These are phyloP conservation scores for Globodera rostochiensis DNA, from an alignment of 1,140 invertebrate genomes.

Conservation along the genomic window DNA sequence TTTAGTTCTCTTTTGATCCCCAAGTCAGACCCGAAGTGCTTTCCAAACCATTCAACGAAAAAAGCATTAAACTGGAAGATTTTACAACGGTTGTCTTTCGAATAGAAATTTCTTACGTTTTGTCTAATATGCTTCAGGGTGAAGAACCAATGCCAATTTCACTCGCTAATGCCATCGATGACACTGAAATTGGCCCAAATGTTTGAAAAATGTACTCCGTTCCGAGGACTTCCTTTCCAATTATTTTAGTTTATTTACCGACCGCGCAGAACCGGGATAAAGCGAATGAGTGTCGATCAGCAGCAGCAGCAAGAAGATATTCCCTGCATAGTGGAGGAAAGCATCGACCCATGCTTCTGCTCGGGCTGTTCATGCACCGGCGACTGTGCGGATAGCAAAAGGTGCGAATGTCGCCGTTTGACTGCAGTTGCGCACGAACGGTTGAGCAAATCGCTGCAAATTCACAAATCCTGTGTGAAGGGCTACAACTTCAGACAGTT, in stretches of 20 bases:
- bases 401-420: slow-evolving; percentile 41
- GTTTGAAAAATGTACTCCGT: slow-evolving; percentile 13
- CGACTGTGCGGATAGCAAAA: slow-evolving; percentile 37
- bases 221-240: not conserved
- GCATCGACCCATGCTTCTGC: slow-evolving; percentile 38
- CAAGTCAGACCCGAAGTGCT: slow-evolving; percentile 24
- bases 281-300: slow-evolving; percentile 11
- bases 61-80: slow-evolving; percentile 26
- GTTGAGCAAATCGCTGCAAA: slow-evolving; percentile 27
- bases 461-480: slow-evolving; percentile 10
- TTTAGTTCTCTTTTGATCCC: slow-evolving; percentile 32
- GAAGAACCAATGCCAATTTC: slow-evolving; percentile 30
- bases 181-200: not conserved
- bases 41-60: slow-evolving; percentile 12
- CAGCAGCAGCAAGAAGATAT: not conserved
- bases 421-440: slow-evolving; percentile 35
- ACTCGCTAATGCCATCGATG: slow-evolving; percentile 30
- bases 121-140: slow-evolving; percentile 19
- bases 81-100: slow-evolving; percentile 18
- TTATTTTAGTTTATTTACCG: slow-evolving; percentile 19
- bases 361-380: slow-evolving; percentile 42
- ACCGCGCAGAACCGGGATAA: slow-evolving; percentile 24
- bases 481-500: slow-evolving; percentile 36
- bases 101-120: not conserved
- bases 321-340: slow-evolving; percentile 16